A percentile compares a stretch with the other conserved stretches of the same genome.
Conservation (phyloP, 2,888 invertebrate species). For the Mycalesis mineus region DNA sequence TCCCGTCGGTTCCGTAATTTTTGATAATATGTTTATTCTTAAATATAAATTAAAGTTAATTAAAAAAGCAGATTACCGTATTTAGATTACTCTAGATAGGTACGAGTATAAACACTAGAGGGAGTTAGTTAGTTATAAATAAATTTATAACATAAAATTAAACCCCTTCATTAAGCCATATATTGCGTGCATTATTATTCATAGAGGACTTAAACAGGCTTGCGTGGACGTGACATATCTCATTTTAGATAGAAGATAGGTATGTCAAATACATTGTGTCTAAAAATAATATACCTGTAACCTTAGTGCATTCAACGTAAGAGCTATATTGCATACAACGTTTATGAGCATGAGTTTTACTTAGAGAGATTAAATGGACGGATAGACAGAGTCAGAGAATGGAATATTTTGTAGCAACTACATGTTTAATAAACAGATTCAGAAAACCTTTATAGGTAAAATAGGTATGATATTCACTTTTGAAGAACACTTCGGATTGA, state of each 20-base stretch:
- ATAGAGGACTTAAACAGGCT: conserved; percentile 28
- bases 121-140: too few relatives aligned
- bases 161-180: conserved; percentile 17
- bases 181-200: conserved; percentile 32
- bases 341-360: not conserved
- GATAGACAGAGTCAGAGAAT: conserved; percentile 7
- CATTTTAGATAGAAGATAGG: not conserved
- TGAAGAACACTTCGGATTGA: too few relatives aligned
- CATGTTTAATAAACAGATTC: not conserved
- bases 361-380: not conserved
- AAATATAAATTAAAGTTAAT: too few relatives aligned
- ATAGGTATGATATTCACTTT: too few relatives aligned
- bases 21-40: too few relatives aligned
- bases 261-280: not conserved
- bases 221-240: conserved; percentile 27
- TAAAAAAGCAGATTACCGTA: too few relatives aligned
- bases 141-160: too few relatives aligned
- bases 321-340: not conserved
- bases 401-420: not conserved
- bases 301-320: not conserved
- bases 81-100: too few relatives aligned
- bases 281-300: not conserved
- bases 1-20: too few relatives aligned
- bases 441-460: too few relatives aligned
- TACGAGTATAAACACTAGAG: too few relatives aligned